Evolutionary conservation across 2,113 vertebrate genomes (phyloP), one percentile per base, ranked within the genome.

Genomic region (Archocentrus centrarchus): DNA sequence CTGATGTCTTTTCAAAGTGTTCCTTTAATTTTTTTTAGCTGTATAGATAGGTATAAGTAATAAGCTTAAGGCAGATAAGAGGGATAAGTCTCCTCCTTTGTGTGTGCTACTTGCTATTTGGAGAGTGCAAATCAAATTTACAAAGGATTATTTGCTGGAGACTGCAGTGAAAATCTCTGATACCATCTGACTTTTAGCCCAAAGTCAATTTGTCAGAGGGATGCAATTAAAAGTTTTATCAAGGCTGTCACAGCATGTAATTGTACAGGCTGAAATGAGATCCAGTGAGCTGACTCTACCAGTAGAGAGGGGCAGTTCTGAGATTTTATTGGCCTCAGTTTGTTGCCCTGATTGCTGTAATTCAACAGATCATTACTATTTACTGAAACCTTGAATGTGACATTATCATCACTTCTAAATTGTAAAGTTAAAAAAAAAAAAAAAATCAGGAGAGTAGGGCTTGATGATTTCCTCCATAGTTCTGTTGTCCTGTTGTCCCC

Each of bases 141-240:
- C 82, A 89, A 87, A 88, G 83, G 83, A 87, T 88, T 89, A 89
- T 90, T 91, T 91, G 75, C 87, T 84, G 81, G 77, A 64, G 75
- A 80, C 91, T 79, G 88, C 60, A 79, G 81, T 90, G 80, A 89
- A 91, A 90, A 80, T 82, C 80, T 37, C 78, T 55, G 90, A 91
- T 93, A 91, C 62, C 76, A 91, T 94, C 91, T 90, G 83, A 94
- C 88, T 92, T 85, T 81, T 92, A 82, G 88, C 86, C 90, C 80
- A 88, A 92, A 93, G 90, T 93, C 91, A 93, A 89, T 91, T 93
- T 94, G 88, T 89, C 85, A 82, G 85, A 89, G 85, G 85, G 88
- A 92, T 82, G 86, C 86, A 92, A 93, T 94, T 94, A 94, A 94
- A 95, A 92, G 85, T 92, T 91, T 91, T 88, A 93, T 93, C 91